A percentile compares a stretch with the other conserved stretches of the same genome.
These are phyloP conservation scores for Paradoxurus hermaphroditus DNA, from an alignment of 2,113 vertebrate species.

Conservation along the genomic window DNA sequence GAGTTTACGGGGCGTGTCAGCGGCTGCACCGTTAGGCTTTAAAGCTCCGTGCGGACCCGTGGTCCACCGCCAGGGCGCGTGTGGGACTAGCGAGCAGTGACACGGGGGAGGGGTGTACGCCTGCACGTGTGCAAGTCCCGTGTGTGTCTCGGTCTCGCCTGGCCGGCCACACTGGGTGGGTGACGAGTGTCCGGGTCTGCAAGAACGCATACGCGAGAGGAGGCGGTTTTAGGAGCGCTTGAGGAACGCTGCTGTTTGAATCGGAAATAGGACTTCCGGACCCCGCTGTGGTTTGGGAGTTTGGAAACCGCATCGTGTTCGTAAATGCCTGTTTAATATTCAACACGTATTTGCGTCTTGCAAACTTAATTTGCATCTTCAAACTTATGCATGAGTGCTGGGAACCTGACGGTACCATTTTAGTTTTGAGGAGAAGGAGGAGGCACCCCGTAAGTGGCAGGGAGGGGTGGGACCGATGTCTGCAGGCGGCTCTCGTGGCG, in stretches of 20 bases:
- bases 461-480: accelerated
- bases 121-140: too few species aligned
- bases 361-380: neutral
- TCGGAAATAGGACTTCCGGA: neutral
- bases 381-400: neutral
- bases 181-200: neutral
- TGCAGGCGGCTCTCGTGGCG: accelerated
- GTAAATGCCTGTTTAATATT: neutral
- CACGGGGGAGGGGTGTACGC: too few species aligned
- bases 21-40: neutral
- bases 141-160: neutral
- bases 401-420: neutral
- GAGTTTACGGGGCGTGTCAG: neutral
- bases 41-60: too few species aligned
- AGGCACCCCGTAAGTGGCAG: accelerated
- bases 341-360: neutral
- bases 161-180: accelerated
- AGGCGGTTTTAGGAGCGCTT: too few species aligned
- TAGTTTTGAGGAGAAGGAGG: neutral
- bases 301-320: neutral
- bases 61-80: neutral
- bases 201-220: neutral
- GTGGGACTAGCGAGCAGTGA: neutral
- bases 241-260: neutral
- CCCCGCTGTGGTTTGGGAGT: neutral